A percentile compares a stretch with the other conserved stretches of the same genome.
Conservation (phyloP, 2,113 vertebrate species). For the Nothoprocta perdicaria region DNA sequence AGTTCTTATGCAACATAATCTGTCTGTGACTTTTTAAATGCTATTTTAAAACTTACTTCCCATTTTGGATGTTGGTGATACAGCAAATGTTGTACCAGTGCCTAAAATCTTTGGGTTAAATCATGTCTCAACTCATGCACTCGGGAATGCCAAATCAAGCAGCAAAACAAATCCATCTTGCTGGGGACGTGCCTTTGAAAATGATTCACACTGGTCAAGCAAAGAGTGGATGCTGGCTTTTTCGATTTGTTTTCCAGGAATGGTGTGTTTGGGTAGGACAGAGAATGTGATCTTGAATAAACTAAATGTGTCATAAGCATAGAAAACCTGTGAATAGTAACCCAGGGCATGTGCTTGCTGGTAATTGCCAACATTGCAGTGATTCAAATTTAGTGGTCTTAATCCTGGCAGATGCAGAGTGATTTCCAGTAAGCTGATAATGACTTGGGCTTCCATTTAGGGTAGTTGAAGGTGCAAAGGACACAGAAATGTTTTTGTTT, state of each 20-base stretch:
- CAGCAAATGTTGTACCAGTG: constrained; percentile 31
- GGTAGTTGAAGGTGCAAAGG: background rate
- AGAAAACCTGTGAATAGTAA: background rate
- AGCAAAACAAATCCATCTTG: constrained; percentile 43
- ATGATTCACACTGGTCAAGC: constrained; percentile 22
- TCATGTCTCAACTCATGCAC: background rate
- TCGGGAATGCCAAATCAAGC: constrained; percentile 38
- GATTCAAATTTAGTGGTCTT: background rate
- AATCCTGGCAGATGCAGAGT: background rate
- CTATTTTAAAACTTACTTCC: constrained; percentile 65
- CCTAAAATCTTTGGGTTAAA: constrained; percentile 39
- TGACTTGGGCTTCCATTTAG: background rate
- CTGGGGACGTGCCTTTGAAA: constrained; percentile 27
- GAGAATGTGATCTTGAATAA: background rate
- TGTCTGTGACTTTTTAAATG: constrained; percentile 30
- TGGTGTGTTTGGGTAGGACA: background rate
- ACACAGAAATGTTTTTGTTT: background rate
- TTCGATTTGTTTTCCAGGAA: constrained; percentile 42
- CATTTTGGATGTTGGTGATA: constrained; percentile 33
- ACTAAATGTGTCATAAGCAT: background rate
- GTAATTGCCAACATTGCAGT: background rate
- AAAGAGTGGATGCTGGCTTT: constrained; percentile 3
- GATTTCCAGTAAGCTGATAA: background rate
- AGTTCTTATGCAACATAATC: constrained; percentile 34
- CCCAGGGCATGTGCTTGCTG: background rate